These are phyloP conservation scores for Daphoenositta chrysoptera DNA, from an alignment of 2,113 vertebrate species.

Conservation along the genomic window DNA sequence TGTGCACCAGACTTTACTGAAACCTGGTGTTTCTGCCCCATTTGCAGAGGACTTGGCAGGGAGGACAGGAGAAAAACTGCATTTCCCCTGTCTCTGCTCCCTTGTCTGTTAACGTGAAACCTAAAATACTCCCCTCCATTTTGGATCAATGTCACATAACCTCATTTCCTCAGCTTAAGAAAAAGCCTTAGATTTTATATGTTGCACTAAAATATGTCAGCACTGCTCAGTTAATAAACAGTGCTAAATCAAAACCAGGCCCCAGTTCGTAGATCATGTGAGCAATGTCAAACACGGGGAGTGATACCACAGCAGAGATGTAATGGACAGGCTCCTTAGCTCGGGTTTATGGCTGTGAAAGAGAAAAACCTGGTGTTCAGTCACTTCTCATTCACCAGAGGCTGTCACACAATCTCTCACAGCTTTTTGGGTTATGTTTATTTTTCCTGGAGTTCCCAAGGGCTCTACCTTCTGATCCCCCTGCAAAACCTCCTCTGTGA, in stretches of 20 bases:
- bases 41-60: constrained; percentile 23
- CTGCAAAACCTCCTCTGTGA: background rate
- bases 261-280: constrained; percentile 52
- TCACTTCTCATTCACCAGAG: constrained; percentile 51
- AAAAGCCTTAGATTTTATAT: constrained; percentile 69
- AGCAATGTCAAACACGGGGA: constrained; percentile 7
- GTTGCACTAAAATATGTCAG: constrained; percentile 71
- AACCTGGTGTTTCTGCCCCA: constrained; percentile 41
- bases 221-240: constrained; percentile 60
- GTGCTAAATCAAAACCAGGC: constrained; percentile 64
- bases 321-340: constrained; percentile 25
- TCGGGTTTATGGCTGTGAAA: constrained; percentile 41
- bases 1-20: background rate
- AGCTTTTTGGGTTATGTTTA: constrained; percentile 35
- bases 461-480: background rate
- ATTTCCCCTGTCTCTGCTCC: background rate
- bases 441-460: constrained; percentile 25
- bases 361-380: constrained; percentile 60
- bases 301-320: constrained; percentile 38
- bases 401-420: constrained; percentile 39
- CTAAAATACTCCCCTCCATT: constrained; percentile 61
- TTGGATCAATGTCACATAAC: constrained; percentile 71
- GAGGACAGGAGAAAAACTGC: constrained; percentile 1
- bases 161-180: constrained; percentile 73
- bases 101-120: constrained; percentile 42